These are phyloP conservation scores for Notodromas monacha DNA, from an alignment of 2,888 invertebrate species.

Conservation along the genomic window DNA sequence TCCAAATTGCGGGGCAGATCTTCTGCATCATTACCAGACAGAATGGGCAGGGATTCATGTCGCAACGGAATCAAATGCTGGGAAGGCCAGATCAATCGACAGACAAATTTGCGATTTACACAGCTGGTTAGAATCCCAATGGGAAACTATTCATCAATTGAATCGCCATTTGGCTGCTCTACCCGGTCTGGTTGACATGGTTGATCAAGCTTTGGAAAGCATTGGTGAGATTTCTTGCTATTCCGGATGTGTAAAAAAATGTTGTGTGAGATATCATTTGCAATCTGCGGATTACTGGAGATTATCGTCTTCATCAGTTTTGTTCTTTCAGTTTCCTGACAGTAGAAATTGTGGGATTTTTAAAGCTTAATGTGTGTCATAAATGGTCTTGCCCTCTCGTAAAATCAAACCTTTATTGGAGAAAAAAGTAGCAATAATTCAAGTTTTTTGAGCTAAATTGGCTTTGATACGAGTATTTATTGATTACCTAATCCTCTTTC, in stretches of 20 bases:
- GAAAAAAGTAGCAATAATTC: too few relatives aligned
- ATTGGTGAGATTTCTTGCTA: conserved; percentile 14
- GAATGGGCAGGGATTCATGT: conserved; percentile 35
- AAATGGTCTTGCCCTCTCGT: too few relatives aligned
- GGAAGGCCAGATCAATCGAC: conserved; percentile 21
- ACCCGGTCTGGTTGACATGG: conserved; percentile 19
- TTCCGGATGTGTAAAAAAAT: conserved; percentile 12
- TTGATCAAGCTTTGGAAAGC: conserved; percentile 14
- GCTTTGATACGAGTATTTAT: too few relatives aligned
- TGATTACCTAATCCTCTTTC: too few relatives aligned
- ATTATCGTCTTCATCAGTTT: too few relatives aligned
- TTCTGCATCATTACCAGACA: conserved; percentile 32
- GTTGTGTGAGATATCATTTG: conserved; percentile 5
- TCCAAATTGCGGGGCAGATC: conserved; percentile 32
- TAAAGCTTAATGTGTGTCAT: too few relatives aligned
- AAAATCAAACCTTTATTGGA: too few relatives aligned
- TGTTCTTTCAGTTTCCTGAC: background rate
- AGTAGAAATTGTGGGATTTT: too few relatives aligned
- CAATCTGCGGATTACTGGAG: conserved; percentile 1
- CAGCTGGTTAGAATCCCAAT: conserved; percentile 17
- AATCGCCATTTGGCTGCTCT: conserved; percentile 17
- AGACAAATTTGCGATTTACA: conserved; percentile 19
- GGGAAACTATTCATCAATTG: conserved; percentile 16
- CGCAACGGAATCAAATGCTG: conserved; percentile 28
- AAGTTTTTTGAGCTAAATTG: too few relatives aligned